Evolutionary conservation across 1,140 invertebrate genomes (phyloP).

Genomic region (Saccostrea echinata): DNA sequence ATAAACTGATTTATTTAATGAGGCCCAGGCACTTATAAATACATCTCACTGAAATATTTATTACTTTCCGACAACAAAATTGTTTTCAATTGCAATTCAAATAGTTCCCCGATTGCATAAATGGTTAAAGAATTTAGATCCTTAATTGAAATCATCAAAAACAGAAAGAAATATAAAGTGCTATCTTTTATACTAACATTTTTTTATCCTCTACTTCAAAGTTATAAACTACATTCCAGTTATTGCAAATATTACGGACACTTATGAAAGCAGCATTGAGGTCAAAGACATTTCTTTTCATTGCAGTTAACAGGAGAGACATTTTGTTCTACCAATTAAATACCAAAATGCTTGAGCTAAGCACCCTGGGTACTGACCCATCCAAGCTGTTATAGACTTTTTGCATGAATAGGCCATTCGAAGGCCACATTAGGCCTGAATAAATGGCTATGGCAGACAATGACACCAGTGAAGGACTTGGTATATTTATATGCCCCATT

Average conservation of each 20-base stretch:
- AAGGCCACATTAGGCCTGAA: neutral
- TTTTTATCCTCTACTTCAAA: no score
- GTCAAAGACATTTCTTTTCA: neutral
- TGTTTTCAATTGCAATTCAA: no score
- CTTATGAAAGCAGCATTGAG: neutral
- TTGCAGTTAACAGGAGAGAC: neutral
- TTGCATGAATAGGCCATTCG: conserved; percentile 19
- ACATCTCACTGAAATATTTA: no score
- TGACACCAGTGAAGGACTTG: neutral
- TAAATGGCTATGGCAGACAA: neutral
- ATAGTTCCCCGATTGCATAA: no score
- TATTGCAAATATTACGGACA: neutral
- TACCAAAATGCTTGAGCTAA: neutral
- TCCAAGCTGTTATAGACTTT: neutral
- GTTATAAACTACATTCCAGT: neutral
- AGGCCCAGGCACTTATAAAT: no score
- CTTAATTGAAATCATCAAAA: no score
- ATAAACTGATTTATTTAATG: no score
- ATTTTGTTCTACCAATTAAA: neutral
- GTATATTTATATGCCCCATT: neutral
- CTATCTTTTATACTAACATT: no score
- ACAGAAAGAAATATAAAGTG: no score
- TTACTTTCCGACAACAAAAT: no score
- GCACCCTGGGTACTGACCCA: neutral
- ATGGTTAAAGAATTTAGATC: no score